Conservation (phyloP, 23 tunicate species). For the Styela clava region DNA sequence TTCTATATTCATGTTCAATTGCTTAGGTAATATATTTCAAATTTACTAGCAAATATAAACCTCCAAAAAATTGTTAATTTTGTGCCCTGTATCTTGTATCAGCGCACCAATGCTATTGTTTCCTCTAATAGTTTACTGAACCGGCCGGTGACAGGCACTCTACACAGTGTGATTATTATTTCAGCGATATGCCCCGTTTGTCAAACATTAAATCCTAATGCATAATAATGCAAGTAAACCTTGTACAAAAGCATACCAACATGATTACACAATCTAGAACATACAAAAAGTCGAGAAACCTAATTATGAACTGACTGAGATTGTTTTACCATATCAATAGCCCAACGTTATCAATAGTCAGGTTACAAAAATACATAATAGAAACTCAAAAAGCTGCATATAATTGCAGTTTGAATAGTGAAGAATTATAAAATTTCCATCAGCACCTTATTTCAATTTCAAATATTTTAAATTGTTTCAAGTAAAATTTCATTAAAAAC, state of each 20-base stretch:
- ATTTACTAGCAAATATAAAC: neutral
- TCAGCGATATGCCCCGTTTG: neutral
- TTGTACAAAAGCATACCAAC: constrained; percentile 19
- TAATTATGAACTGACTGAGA: no score
- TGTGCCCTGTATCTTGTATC: neutral
- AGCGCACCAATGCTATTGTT: neutral
- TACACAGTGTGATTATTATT: neutral
- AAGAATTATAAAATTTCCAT: no score
- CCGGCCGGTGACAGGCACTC: constrained; percentile 25
- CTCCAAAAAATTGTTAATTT: neutral
- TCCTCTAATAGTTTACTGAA: constrained; percentile 21
- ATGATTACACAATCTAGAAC: neutral
- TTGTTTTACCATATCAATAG: no score
- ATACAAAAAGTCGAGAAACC: neutral
- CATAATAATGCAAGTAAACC: neutral
- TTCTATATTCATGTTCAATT: no score
- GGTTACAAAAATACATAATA: no score
- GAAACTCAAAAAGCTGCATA: no score
- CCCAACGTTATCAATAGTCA: no score
- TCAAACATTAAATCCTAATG: neutral
- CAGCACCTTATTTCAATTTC: no score
- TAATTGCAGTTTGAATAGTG: no score
- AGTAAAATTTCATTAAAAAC: no score
- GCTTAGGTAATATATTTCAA: no score
- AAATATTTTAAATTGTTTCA: no score